Evolutionary conservation across 2,113 vertebrate genomes (phyloP), one percentile per base, ranked within the genome.

Genomic region (Ammodramus savannarum): DNA sequence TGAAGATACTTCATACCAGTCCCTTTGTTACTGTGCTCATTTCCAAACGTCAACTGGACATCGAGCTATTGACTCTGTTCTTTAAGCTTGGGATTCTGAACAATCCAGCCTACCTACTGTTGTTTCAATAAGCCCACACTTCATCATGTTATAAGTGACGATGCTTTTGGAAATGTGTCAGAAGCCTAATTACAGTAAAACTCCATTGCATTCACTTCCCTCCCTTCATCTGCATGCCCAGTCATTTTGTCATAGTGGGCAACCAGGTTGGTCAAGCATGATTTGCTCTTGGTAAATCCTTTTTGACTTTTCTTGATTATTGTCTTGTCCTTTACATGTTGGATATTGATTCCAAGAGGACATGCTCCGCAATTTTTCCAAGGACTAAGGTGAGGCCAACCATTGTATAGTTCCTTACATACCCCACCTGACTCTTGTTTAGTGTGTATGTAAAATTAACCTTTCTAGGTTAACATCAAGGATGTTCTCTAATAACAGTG

Each of bases 261-360:
- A 59, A 55, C 18, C 16, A 51, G 51, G 21, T 8, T 32, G 29
- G 36, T 82, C 75, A 79, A 54, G 39, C n/a, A 48, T 57, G 43
- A 72, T 72, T 87, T 95, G 34, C 52, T 87, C 52, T 75, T 85
- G 15, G 11, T 85, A 79, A 79, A 85, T 65, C 39, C 31, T 82
- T 78, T 8, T 67, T 94, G 62, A 92, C 88, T 87, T 92, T 88
- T 90, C 62, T 82, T 29, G 8, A 78, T 77, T 87, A 54, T 62
- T 87, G 13, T 92, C 75, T 95, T 92, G 62, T 92, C 82, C 74
- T 93, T 95, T 82, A 61, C 67, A 44, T 76, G 62, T 87, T 93
- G 94, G 71, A 95, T 92, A 92, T 93, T 85, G 62, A 82, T 96
- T 93, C 90, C 90, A 90, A 95, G 85, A 95, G 94, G 91, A 92